phyloP scores from a whole-genome alignment of 2,888 invertebrate species.

The Callinectes sapidus region DNA sequence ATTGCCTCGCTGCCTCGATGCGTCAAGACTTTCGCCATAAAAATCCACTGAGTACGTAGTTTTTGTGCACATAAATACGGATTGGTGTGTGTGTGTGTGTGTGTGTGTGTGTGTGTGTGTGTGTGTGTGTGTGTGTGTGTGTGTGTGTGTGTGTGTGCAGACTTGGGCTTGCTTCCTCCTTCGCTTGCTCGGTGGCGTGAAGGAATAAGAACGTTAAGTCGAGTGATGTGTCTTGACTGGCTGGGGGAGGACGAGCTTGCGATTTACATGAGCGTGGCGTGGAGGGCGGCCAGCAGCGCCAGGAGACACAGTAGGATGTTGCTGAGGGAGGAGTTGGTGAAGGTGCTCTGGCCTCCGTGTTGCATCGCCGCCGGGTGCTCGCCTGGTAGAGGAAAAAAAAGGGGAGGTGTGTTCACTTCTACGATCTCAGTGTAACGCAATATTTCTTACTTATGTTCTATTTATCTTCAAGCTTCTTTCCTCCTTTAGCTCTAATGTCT shows the following conservation, averaged over 20 bases:
- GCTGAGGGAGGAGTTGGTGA: constrained; percentile 63
- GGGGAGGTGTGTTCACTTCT: neutral
- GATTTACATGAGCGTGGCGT: constrained; percentile 25
- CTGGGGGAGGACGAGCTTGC: neutral
- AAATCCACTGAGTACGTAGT: constrained; percentile 25
- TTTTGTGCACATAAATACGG: neutral
- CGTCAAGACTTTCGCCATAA: constrained; percentile 29
- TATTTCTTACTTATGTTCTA: too few species aligned
- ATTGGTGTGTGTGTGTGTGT: constrained; percentile 7
- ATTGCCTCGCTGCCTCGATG: constrained; percentile 31
- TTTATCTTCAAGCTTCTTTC: too few species aligned
- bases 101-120: constrained; percentile 19
- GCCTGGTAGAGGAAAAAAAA: constrained; percentile 26
- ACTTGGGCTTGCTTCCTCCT: neutral
- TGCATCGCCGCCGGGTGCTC: constrained; percentile 72
- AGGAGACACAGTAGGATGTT: constrained; percentile 53
- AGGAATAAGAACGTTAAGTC: neutral
- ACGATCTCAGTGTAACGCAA: neutral
- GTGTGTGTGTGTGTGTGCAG: constrained; percentile 22
- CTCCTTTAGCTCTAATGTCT: too few species aligned
- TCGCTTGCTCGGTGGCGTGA: neutral
- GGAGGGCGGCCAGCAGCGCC: constrained; percentile 32
- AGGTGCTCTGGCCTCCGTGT: constrained; percentile 69
- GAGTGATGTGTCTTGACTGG: neutral
- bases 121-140: constrained; percentile 21